Conservation (phyloP, 2,113 vertebrate species). For the Hypomesus transpacificus region DNA sequence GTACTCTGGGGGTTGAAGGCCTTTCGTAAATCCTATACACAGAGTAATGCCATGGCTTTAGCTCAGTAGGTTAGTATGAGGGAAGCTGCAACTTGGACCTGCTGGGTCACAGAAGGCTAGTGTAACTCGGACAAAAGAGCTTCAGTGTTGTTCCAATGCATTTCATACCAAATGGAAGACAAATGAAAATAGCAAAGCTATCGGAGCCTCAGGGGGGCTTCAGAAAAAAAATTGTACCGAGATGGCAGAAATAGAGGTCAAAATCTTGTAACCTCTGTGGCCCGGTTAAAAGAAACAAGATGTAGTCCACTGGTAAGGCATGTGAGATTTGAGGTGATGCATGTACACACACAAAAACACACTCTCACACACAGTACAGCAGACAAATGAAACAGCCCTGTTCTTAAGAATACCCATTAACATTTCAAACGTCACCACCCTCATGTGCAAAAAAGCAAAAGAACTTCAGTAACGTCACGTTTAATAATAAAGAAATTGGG, state of each 20-base stretch:
- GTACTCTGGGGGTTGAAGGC: neutral
- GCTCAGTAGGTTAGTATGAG: slow-evolving; percentile 15
- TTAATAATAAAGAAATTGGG: slow-evolving; percentile 11
- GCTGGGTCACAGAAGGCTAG: neutral
- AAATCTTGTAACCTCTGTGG: slow-evolving; percentile 28
- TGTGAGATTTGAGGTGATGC: slow-evolving; percentile 2
- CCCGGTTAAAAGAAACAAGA: slow-evolving; percentile 33
- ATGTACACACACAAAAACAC: slow-evolving; percentile 3
- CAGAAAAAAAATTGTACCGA: slow-evolving; percentile 13
- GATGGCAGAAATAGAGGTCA: slow-evolving; percentile 51
- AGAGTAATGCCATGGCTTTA: slow-evolving; percentile 15
- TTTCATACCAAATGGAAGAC: slow-evolving; percentile 20
- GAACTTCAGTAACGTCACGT: neutral
- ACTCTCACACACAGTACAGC: neutral
- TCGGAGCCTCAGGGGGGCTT: slow-evolving; percentile 11
- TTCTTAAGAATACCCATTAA: neutral
- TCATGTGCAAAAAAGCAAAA: too few relatives aligned
- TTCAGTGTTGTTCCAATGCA: slow-evolving; percentile 15
- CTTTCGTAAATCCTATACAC: slow-evolving; percentile 25
- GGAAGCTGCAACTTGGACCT: slow-evolving; percentile 41
- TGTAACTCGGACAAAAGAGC: slow-evolving; percentile 1
- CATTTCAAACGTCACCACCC: too few relatives aligned
- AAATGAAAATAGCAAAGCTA: slow-evolving; percentile 16
- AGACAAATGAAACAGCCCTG: neutral
- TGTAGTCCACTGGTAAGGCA: slow-evolving; percentile 12